Percentiles rank a stretch among this genome's conserved stretches.
Conservation (phyloP, 2,113 vertebrate genomes). For the Brachirus orientalis region DNA sequence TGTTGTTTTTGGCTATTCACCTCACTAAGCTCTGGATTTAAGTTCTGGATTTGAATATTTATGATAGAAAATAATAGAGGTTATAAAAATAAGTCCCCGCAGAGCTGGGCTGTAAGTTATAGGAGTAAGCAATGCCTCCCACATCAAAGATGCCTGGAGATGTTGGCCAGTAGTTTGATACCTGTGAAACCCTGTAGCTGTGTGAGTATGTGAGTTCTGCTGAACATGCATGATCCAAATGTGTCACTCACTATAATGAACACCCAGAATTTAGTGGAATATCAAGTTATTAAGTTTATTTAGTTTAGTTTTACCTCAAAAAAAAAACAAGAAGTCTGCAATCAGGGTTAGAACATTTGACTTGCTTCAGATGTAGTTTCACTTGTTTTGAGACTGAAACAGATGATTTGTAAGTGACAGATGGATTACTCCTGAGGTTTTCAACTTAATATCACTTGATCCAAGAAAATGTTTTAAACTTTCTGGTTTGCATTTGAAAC, state of each 20-base stretch:
- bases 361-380: conserved; percentile 66
- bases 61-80: conserved; percentile 97
- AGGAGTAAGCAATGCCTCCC: conserved; percentile 73
- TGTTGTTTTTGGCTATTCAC: conserved; percentile 85
- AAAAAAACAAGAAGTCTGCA: conserved; percentile 38
- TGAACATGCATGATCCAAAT: conserved; percentile 42
- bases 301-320: conserved; percentile 29
- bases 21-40: conserved; percentile 91
- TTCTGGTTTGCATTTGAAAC: conserved; percentile 74
- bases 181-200: conserved; percentile 56
- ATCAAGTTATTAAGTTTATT: conserved; percentile 29
- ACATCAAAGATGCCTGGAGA: conserved; percentile 75
- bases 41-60: conserved; percentile 98
- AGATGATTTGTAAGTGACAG: conserved; percentile 64
- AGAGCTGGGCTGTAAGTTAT: conserved; percentile 77
- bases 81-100: conserved; percentile 86
- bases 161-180: conserved; percentile 69
- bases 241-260: conserved; percentile 27
- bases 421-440: conserved; percentile 47
- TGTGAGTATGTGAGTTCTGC: conserved; percentile 31
- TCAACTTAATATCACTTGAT: conserved; percentile 63
- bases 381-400: conserved; percentile 57
- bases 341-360: conserved; percentile 66
- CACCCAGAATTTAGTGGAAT: conserved; percentile 17
- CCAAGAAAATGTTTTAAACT: conserved; percentile 65